Evolutionary conservation across 2,113 vertebrate species (phyloP), one percentile per base, ranked within the genome.

Genomic region (Sphyrna mokarran): DNA sequence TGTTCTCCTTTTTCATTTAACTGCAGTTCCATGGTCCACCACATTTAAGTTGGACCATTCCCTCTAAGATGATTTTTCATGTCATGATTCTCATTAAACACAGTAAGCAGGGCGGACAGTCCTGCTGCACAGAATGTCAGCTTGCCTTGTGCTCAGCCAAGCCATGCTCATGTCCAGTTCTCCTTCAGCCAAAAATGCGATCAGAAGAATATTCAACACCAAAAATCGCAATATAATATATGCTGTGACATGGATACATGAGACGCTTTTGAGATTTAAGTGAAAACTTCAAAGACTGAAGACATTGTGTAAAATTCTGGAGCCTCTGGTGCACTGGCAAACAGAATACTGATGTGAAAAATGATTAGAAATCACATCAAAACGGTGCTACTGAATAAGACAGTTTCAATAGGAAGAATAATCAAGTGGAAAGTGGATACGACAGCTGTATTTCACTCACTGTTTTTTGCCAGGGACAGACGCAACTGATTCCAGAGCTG

Each of bases 401-500:
- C 33, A 11, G 18, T 48, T 76, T 14, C 76, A 22, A 76, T 23
- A 48, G 76, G 69, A 95, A 48, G 33, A 95, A 2, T 0, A 8
- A 29, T 76, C 69, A 8, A 61, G 29, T 70, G 29, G 10, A 40
- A 40, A 72, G 29, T 76, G 22, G 69, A 95, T 16, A 37, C 94
- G 54, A 95, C 69, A 48, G 33, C 85, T 83, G 54, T 18, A 58
- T 22, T 58, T 66, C 85, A 78, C 97, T 97, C 96, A 98, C 98
- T 87, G 58, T 96, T 97, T 95, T 97, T 97, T n/a, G 96, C 96
- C 95, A 98, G 61, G 58, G 97, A 97, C 63, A 96, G 96, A 97
- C 97, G 95, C 48, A 98, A 97, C 89, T 96, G 3, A 96, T 98
- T 98, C 98, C 98, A 98, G 83, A 96, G 97, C 1, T 4, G 70